These are phyloP conservation scores for Zhuqinia jingwanae DNA, from an alignment of 2,888 invertebrate species.

Conservation along the genomic window DNA sequence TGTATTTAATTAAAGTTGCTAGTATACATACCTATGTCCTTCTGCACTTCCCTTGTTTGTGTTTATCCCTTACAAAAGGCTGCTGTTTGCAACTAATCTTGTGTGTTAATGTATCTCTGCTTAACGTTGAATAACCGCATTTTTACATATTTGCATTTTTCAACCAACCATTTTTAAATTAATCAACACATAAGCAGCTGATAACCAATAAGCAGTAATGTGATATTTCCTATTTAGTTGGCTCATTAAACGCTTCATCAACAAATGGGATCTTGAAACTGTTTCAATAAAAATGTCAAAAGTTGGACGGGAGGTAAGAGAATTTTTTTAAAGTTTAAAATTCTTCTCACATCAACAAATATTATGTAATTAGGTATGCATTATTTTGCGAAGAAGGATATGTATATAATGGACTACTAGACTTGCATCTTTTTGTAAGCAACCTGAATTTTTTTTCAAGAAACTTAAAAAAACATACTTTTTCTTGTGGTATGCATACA, in stretches of 20 bases:
- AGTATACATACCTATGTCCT: background rate
- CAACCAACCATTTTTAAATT: slow-evolving; percentile 16
- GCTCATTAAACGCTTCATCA: no score
- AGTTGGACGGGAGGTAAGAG: background rate
- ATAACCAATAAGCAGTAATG: no score
- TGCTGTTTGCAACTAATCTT: background rate
- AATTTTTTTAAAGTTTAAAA: slow-evolving; percentile 41
- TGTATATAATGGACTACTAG: background rate
- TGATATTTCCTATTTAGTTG: no score
- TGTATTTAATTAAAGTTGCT: slow-evolving; percentile 1
- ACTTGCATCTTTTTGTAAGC: no score
- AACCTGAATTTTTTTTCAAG: no score
- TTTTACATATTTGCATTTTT: slow-evolving; percentile 9
- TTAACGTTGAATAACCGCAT: background rate
- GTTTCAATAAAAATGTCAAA: background rate
- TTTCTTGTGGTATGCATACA: slow-evolving; percentile 26
- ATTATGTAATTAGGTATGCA: slow-evolving; percentile 1
- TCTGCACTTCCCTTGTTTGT: background rate
- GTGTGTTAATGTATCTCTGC: background rate
- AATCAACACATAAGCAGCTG: slow-evolving; percentile 40
- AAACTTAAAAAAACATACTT: background rate
- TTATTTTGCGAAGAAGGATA: slow-evolving; percentile 21
- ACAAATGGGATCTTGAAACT: no score
- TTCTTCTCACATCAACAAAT: slow-evolving; percentile 15
- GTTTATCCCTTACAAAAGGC: no score